Evolutionary conservation across 2,113 vertebrate genomes (phyloP), one percentile per base, ranked within the genome.

Genomic region (Poeciliopsis occidentalis): DNA sequence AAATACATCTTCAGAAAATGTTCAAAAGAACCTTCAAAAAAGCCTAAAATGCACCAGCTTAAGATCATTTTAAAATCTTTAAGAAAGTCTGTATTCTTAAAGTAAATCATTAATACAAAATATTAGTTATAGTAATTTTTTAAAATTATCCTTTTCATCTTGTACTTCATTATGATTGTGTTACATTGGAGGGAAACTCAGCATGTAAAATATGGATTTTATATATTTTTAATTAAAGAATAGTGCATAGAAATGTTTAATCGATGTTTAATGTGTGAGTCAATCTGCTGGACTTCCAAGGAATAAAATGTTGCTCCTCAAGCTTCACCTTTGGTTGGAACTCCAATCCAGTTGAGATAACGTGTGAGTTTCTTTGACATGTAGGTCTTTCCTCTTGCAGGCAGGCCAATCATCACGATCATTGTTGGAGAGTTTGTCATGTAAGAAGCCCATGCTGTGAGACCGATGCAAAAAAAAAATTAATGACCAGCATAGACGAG

Each of bases 271-370:
- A 12, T 13, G 24, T 4, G 0, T 17, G 19, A 37, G 31, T 77
- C 13, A 60, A 39, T n/a, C 64, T 4, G 11, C 0, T 4, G 34
- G 0, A 39, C 19, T 57, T 24, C 2, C 24, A n/a, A 1, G 69
- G 2, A 73, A 31, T 51, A 0, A 60, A 60, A 73, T 27, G 63
- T 34, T n/a, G 60, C 0, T 19, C 30, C 41, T 26, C 10, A 2
- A 19, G 13, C 0, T 1, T 11, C 88, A 98, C 97, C 97, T 96
- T 98, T 98, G 30, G 97, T 98, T 71, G 97, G 97, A 74, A 99
- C 97, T 54, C 97, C 97, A 29, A 98, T 97, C 98, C 98, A 99
- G 93, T 99, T 99, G 90, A 99, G 97, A 92, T 99, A 99, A 51
- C 97, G 96, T 0, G 98, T 99, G 82, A 99, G 95, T 80, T 99